Base-by-base conservation (phyloP, 2,888 invertebrate genomes). In the Epinotia brunnichana region DNA sequence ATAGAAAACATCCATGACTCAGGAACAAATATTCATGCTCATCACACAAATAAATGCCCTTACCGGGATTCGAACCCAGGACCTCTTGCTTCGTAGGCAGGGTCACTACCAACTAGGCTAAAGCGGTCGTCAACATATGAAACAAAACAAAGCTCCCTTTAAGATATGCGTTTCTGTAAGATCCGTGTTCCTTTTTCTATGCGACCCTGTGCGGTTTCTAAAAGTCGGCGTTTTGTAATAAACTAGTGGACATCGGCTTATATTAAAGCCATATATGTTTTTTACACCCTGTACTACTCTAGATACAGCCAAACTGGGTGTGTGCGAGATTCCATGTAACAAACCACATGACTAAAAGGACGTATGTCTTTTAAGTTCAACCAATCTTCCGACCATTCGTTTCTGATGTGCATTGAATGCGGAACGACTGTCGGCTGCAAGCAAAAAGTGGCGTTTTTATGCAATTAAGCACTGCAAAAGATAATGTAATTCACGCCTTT, bases 381-480 rank as follows among this genome's bases (percentile, higher is more conserved):
- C 21, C 15, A 11, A 35, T 15, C 39, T 64, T 54, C 53, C 2
- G 39, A 66, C 56, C n/a, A 24, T 41, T 66, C 1, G 54, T 13
- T n/a, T 66, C 15, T 56, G 41, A 17, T 10, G 2, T 39, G 24
- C 24, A 17, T 19, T 39, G 51, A 69, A 63, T 21, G 69, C 73
- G 69, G 69, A 73, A 69, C 73, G 68, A 70, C 53, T 19, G 44
- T 61, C 29, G 21, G 19, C 44, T n/a, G 19, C 29, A 13, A 59
- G 68, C 73, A 69, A 73, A 73, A 73, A 73, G 35, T 44, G 51
- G 17, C 56, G 62, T 73, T 73, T 73, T 73, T 73, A 69, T 69
- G 68, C 73, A 73, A 68, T 63, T 68, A 68, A 51, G 51, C 15
- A 24, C 57, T 69, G 67, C 61, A 62, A 62, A 72, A 62, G 67